Conservation (phyloP, 2,888 invertebrate species). For the Rutpela maculata region DNA sequence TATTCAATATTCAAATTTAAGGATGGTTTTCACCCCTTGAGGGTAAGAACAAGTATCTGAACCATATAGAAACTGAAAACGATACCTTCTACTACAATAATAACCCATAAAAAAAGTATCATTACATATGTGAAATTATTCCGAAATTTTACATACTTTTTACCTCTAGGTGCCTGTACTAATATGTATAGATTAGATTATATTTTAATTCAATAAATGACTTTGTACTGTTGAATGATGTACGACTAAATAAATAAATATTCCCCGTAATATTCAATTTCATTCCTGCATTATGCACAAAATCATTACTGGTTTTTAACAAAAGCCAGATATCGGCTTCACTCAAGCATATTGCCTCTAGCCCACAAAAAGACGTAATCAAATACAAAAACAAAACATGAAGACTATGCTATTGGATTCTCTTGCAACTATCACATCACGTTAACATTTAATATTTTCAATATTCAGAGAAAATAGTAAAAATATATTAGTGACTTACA, state of each 20-base stretch:
- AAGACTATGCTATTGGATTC: background rate
- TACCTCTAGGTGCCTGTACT: no score
- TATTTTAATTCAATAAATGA: no score
- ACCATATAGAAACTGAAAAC: no score
- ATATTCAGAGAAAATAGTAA: slow-evolving; percentile 20
- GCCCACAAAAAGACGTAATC: slow-evolving; percentile 14
- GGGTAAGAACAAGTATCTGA: no score
- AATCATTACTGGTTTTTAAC: slow-evolving; percentile 21
- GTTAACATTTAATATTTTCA: slow-evolving; percentile 31
- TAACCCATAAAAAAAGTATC: no score
- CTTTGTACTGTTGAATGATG: no score
- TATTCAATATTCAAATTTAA: no score
- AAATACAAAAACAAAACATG: background rate
- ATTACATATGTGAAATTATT: no score
- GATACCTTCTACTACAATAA: no score
- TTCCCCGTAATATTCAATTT: background rate
- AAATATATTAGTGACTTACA: slow-evolving; percentile 10
- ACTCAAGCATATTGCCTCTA: background rate
- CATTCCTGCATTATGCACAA: background rate
- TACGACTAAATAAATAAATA: background rate
- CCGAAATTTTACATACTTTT: no score
- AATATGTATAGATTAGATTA: no score
- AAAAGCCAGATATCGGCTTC: slow-evolving; percentile 16
- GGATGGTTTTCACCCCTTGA: no score
- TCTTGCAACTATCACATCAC: slow-evolving; percentile 4